These are phyloP conservation scores for Clitarchus hookeri DNA, from an alignment of 2,888 invertebrate species.

Conservation along the genomic window DNA sequence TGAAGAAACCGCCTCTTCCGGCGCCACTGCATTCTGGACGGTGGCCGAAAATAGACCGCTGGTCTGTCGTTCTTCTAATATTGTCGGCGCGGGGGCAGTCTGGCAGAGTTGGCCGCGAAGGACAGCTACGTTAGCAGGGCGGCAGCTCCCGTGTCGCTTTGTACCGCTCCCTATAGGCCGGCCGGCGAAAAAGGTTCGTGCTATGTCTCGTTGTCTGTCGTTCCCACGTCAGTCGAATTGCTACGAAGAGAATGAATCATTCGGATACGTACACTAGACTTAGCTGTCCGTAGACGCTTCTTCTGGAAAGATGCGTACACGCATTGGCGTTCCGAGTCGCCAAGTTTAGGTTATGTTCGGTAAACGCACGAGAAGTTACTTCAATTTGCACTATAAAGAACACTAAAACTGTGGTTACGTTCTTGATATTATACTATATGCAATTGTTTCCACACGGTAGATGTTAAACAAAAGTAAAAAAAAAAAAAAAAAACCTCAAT, in stretches of 20 bases:
- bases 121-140: not conserved
- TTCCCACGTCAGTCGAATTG: no score
- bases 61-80: not conserved
- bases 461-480: no score
- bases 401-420: not conserved
- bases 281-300: no score
- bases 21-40: slow-evolving; percentile 43
- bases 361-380: not conserved
- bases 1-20: slow-evolving; percentile 41
- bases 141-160: not conserved
- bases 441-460: not conserved
- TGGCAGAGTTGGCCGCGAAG: not conserved
- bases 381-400: no score
- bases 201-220: no score
- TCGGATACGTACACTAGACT: no score
- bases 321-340: not conserved
- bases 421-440: not conserved
- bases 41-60: not conserved
- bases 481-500: no score
- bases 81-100: not conserved
- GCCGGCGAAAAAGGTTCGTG: no score
- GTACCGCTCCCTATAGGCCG: no score
- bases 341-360: not conserved
- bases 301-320: no score
- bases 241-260: no score